Evolutionary conservation across 2,113 vertebrate genomes (phyloP).

Genomic region (Microcebus lehilahytsara): DNA sequence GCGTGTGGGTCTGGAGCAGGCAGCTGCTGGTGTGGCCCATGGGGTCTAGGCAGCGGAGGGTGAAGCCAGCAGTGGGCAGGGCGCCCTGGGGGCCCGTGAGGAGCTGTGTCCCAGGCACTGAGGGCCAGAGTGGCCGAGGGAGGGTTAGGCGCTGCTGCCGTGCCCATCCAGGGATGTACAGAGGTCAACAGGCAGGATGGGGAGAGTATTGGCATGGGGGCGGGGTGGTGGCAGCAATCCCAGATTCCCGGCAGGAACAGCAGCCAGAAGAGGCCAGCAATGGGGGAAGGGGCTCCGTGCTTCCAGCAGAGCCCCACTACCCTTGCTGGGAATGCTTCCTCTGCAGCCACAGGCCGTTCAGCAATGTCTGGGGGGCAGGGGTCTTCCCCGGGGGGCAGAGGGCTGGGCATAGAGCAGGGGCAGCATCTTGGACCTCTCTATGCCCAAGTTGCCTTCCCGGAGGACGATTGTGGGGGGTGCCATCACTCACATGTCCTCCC

Average conservation of each 20-base stretch:
- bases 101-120: too few relatives aligned
- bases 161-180: neutral
- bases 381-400: too few relatives aligned
- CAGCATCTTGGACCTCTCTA: neutral
- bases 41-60: neutral
- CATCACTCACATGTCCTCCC: neutral
- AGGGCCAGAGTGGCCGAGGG: too few relatives aligned
- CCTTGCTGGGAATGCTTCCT: neutral
- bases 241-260: neutral
- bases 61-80: neutral
- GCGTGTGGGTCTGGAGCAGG: neutral
- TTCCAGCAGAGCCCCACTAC: rapidly evolving
- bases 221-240: too few relatives aligned
- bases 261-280: neutral
- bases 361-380: neutral
- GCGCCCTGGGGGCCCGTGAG: neutral
- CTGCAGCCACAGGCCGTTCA: neutral
- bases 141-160: neutral
- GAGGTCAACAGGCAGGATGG: neutral
- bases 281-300: neutral
- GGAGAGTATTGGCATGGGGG: too few relatives aligned
- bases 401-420: neutral
- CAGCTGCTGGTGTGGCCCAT: neutral
- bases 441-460: neutral
- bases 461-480: neutral